These are phyloP conservation scores for Drosophila lacicola DNA, from an alignment of 2,888 invertebrate species.

Conservation along the genomic window DNA sequence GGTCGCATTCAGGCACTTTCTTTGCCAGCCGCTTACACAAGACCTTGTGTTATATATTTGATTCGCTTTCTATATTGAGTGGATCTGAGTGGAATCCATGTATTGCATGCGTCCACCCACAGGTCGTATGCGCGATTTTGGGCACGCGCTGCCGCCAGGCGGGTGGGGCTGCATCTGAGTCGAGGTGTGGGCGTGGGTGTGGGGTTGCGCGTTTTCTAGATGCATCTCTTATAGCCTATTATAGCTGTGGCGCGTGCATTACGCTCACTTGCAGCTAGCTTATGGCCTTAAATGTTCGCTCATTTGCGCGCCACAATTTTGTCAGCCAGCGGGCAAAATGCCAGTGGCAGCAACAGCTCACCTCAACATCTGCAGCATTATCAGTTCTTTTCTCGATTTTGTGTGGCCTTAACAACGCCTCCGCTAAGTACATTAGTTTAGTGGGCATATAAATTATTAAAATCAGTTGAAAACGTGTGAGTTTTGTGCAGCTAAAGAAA, in stretches of 20 bases:
- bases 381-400: neutral
- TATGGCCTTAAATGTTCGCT: conserved; percentile 46
- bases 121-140: conserved; percentile 23
- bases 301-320: conserved; percentile 62
- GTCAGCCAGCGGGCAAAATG: conserved; percentile 62
- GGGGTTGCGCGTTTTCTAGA: conserved; percentile 1
- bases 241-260: conserved; percentile 11
- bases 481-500: conserved; percentile 21
- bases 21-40: conserved; percentile 54
- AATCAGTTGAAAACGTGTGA: conserved; percentile 44
- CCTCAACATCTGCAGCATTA: conserved; percentile 18
- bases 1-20: conserved; percentile 61
- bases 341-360: conserved; percentile 46
- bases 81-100: conserved; percentile 19
- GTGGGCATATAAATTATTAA: conserved; percentile 33
- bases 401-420: conserved; percentile 38
- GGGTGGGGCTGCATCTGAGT: conserved; percentile 18
- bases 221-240: conserved; percentile 12
- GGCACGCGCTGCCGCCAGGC: conserved; percentile 36
- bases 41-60: conserved; percentile 13
- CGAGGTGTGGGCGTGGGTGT: conserved; percentile 5
- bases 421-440: conserved; percentile 36
- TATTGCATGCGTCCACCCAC: conserved; percentile 60
- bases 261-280: conserved; percentile 32
- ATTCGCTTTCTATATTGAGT: conserved; percentile 30